Conservation (phyloP, 2,888 invertebrate genomes). For the Drosophila emarginata region DNA sequence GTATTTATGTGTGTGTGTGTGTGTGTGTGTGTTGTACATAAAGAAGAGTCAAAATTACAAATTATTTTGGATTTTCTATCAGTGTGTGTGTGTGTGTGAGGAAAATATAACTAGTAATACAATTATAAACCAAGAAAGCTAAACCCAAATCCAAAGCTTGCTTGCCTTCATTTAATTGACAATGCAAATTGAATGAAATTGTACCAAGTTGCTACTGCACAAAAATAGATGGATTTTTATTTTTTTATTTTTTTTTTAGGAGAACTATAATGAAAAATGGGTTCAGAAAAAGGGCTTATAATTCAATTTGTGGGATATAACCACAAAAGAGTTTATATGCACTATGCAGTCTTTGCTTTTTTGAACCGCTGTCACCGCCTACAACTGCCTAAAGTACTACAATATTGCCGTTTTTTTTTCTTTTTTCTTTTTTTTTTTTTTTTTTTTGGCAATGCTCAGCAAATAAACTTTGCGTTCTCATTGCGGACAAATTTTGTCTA, state of each 20-base stretch:
- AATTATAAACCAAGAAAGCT: slow-evolving; percentile 47
- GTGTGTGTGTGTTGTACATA: slow-evolving; percentile 30
- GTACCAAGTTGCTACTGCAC: slow-evolving; percentile 57
- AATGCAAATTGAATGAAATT: slow-evolving; percentile 74
- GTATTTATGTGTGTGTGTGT: not conserved
- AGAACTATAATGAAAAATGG: slow-evolving; percentile 20
- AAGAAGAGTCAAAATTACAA: slow-evolving; percentile 50
- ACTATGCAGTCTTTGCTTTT: not conserved
- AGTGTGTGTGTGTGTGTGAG: not conserved
- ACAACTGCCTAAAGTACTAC: slow-evolving; percentile 8
- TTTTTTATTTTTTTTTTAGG: too few relatives aligned
- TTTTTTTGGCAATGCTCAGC: slow-evolving; percentile 56
- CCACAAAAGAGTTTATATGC: slow-evolving; percentile 43
- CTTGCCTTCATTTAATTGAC: slow-evolving; percentile 61
- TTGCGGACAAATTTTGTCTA: slow-evolving; percentile 62
- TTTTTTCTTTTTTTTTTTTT: too few relatives aligned
- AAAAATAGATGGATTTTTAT: slow-evolving; percentile 33
- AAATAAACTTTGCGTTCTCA: slow-evolving; percentile 69
- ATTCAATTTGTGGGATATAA: slow-evolving; percentile 58
- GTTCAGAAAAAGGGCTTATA: slow-evolving; percentile 50
- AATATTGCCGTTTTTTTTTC: slow-evolving; percentile 13
- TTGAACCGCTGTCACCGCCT: not conserved
- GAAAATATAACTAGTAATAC: slow-evolving; percentile 41
- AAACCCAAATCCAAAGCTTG: not conserved
- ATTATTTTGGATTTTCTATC: slow-evolving; percentile 47